These are phyloP conservation scores for Zhuqinia jingwanae DNA, from an alignment of 2,888 invertebrate species.

Conservation along the genomic window DNA sequence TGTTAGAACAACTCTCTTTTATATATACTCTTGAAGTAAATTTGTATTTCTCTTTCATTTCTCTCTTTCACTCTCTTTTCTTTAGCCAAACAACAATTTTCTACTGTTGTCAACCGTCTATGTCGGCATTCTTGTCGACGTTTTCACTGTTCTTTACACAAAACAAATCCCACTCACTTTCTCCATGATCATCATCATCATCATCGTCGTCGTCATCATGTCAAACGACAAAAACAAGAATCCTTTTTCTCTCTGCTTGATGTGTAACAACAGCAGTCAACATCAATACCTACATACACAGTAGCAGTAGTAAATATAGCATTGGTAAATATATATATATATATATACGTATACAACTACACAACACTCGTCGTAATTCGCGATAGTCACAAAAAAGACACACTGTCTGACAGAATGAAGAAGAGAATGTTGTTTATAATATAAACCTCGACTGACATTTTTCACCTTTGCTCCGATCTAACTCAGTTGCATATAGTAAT, in stretches of 20 bases:
- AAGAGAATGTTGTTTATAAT: constrained; percentile 40
- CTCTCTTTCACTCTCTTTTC: neutral
- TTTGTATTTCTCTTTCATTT: neutral
- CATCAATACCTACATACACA: constrained; percentile 8
- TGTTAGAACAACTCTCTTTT: neutral
- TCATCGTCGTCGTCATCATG: constrained; percentile 24
- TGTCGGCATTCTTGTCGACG: neutral
- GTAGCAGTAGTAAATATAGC: neutral
- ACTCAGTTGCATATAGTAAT: constrained; percentile 1
- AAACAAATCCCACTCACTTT: constrained; percentile 45
- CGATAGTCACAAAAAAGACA: constrained; percentile 30
- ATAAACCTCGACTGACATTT: constrained; percentile 39
- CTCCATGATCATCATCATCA: constrained; percentile 43
- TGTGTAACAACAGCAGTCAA: constrained; percentile 29
- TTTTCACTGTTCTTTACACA: constrained; percentile 36
- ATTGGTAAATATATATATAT: neutral
- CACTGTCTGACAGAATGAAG: constrained; percentile 38
- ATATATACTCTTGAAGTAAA: constrained; percentile 2
- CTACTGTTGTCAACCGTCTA: neutral
- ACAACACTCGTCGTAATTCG: neutral
- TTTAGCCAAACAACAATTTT: neutral
- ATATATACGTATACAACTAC: neutral
- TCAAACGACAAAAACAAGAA: constrained; percentile 46
- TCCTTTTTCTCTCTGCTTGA: constrained; percentile 13
- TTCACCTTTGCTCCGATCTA: constrained; percentile 42